Base-by-base conservation (phyloP, 2,888 invertebrate species). In the Parasteatoda lunata region DNA sequence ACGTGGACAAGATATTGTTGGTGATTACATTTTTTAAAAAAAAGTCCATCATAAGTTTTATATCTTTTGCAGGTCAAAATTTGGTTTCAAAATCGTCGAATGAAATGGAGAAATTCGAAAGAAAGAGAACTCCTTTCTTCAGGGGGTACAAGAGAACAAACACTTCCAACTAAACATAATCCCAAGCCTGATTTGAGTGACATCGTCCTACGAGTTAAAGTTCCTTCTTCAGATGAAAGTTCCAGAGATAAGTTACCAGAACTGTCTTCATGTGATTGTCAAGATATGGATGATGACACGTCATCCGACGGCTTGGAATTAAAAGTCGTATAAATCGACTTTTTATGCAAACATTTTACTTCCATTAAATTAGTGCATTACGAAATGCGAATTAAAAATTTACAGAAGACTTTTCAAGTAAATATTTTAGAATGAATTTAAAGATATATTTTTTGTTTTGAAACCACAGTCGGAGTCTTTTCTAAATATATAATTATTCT, bases 31-130 rank as follows among this genome's bases (percentile, higher is more conserved):
- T 30, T 30, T 30, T 30, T 30, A 1, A 30, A 30, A 30, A 30
- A 30, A 30, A 30, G 30, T 30, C 30, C 30, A 30, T 30, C 30
- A 30, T 2, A 30, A 30, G 64, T 54, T 49, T 15, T 82, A 30
- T 75, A 5, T 81, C 59, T 49, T 51, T 49, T 93, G 45, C 93
- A 96, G 96, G 96, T 96, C 82, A 96, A 96, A 92, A 96, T 96
- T 88, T 96, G 96, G 96, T 99, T 99, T 92, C 98, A 99, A 94
- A 99, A 99, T 92, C 95, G 98, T 0, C 95, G 98, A 80, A 99
- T 99, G 98, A 99, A 97, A 92, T 98, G 98, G 98, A 94, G 99
- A 78, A 99, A 99, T 93, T 97, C 97, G 4, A 98, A 98, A 93
- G 98, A 98, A 92, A 94, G 98, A 65, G 98, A 98, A 92, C 94